Evolutionary conservation across 2,113 vertebrate species (phyloP).

Genomic region (Spermophilus dauricus): DNA sequence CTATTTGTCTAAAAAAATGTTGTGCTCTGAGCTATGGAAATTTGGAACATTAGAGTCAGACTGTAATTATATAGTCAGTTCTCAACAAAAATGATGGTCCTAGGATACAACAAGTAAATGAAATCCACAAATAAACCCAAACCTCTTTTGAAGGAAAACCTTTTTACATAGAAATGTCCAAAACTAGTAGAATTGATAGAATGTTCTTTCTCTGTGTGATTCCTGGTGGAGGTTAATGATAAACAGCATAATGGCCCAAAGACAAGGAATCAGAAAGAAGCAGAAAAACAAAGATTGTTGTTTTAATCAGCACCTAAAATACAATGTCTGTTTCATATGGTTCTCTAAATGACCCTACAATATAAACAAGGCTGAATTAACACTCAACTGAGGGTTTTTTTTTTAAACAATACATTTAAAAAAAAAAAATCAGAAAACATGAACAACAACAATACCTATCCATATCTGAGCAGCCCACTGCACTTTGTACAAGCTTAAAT

Average conservation of each 20-base stretch:
- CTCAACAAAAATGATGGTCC: slow-evolving; percentile 44
- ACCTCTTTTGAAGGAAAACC: neutral
- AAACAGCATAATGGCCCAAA: neutral
- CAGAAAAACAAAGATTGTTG: slow-evolving; percentile 49
- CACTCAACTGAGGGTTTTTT: neutral
- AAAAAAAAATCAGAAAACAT: neutral
- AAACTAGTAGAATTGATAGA: neutral
- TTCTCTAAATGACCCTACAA: neutral
- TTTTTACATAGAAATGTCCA: slow-evolving; percentile 42
- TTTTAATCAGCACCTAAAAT: slow-evolving; percentile 63
- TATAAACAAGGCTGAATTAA: slow-evolving; percentile 47
- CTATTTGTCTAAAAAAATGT: slow-evolving; percentile 57
- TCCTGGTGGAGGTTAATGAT: neutral
- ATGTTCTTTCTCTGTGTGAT: neutral
- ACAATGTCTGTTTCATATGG: neutral
- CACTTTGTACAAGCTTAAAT: neutral
- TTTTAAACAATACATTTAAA: neutral
- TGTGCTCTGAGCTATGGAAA: slow-evolving; percentile 20
- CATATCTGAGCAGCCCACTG: neutral
- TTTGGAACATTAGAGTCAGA: slow-evolving; percentile 10
- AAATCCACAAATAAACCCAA: slow-evolving; percentile 70
- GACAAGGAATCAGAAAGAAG: slow-evolving; percentile 25
- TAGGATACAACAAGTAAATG: slow-evolving; percentile 51
- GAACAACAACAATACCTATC: neutral
- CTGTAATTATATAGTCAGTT: slow-evolving; percentile 42